Conservation (phyloP, 2,113 vertebrate species). For the Sclerurus mexicanus region DNA sequence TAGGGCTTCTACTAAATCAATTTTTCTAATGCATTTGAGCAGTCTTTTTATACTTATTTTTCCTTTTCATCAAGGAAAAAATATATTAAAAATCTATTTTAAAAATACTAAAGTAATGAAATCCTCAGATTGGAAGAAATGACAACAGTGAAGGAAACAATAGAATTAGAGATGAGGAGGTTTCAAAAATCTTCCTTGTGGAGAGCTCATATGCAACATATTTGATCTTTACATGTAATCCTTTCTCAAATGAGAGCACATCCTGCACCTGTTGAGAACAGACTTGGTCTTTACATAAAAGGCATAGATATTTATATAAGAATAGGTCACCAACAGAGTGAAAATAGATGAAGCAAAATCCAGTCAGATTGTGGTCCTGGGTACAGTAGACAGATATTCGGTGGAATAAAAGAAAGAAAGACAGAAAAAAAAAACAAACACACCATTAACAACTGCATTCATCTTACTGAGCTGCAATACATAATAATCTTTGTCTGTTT, state of each 20-base stretch:
- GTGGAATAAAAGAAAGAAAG: background rate
- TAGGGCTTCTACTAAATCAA: background rate
- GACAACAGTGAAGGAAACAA: background rate
- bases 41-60: background rate
- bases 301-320: background rate
- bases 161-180: background rate
- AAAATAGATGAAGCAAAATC: background rate
- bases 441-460: background rate
- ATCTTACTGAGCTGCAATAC: background rate
- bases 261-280: background rate
- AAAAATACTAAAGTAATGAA: background rate
- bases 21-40: background rate
- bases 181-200: background rate
- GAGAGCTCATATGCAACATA: background rate
- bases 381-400: background rate
- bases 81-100: background rate
- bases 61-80: background rate
- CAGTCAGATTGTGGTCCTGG: background rate
- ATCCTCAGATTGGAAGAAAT: background rate
- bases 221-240: background rate
- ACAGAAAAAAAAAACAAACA: background rate
- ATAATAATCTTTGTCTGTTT: background rate
- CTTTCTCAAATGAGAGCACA: background rate
- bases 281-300: background rate
- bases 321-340: background rate